These are phyloP conservation scores for Scarus forsteni DNA, from an alignment of 2,797 vertebrate genomes.

Conservation along the genomic window DNA sequence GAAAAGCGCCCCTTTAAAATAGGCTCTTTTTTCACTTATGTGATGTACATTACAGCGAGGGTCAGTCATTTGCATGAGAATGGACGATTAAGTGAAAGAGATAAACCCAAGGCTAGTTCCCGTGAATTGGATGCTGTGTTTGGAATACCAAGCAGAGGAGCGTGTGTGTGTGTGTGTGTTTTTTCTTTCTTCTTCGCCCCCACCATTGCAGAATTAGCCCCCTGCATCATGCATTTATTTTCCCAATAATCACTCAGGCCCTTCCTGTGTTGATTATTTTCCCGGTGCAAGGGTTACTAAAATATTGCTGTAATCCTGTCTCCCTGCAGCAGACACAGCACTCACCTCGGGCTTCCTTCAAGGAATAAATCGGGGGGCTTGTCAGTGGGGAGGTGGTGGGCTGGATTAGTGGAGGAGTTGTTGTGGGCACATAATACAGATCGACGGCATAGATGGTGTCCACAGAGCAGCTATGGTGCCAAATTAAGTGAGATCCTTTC, in stretches of 20 bases:
- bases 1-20: conserved; percentile 59
- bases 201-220: conserved; percentile 61
- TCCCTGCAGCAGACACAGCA: conserved; percentile 60
- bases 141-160: conserved; percentile 75
- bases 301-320: conserved; percentile 80
- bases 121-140: conserved; percentile 72
- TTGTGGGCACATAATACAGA: conserved; percentile 37
- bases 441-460: conserved; percentile 54
- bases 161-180: not conserved
- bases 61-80: conserved; percentile 82
- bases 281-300: conserved; percentile 76
- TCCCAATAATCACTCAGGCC: conserved; percentile 68
- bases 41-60: conserved; percentile 79
- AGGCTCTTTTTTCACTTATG: conserved; percentile 70
- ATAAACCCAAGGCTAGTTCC: conserved; percentile 80
- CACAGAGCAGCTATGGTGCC: conserved; percentile 47
- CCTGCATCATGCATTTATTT: conserved; percentile 72
- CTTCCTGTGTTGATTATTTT: conserved; percentile 74
- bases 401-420: conserved; percentile 25
- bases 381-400: conserved; percentile 45
- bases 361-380: conserved; percentile 70
- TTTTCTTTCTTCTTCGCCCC: conserved; percentile 15
- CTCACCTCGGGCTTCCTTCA: conserved; percentile 57
- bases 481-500: conserved; percentile 39
- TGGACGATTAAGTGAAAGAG: conserved; percentile 78